A percentile compares a stretch with the other conserved stretches of the same genome.
Evolutionary conservation across 2,113 vertebrate genomes (phyloP).

Genomic region (Caranx melampygus): DNA sequence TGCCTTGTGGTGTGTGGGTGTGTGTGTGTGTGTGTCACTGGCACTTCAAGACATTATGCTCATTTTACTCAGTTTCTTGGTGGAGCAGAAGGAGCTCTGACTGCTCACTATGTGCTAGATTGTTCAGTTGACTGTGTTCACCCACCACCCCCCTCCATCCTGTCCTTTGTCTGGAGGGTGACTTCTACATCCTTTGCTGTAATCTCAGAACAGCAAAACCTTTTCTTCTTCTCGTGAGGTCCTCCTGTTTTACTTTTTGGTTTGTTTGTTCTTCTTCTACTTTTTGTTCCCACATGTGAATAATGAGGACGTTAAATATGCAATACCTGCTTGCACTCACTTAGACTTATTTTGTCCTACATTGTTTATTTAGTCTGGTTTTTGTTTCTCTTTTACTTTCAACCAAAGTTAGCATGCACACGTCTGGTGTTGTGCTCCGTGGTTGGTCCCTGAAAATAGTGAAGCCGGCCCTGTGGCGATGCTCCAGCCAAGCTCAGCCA

Average conservation of each 20-base stretch:
- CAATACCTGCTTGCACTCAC: constrained; percentile 97
- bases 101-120: constrained; percentile 6
- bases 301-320: constrained; percentile 86
- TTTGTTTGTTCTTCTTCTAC: constrained; percentile 8
- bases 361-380: constrained; percentile 71
- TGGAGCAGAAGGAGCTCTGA: neutral
- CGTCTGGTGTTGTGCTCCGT: constrained; percentile 86
- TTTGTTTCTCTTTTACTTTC: constrained; percentile 82
- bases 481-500: constrained; percentile 49
- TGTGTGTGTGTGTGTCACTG: neutral
- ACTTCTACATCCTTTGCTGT: constrained; percentile 91
- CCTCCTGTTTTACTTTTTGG: constrained; percentile 57
- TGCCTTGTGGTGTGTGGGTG: no score
- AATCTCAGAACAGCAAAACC: constrained; percentile 80
- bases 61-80: constrained; percentile 26
- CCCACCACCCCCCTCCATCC: constrained; percentile 74
- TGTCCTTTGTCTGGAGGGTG: constrained; percentile 81
- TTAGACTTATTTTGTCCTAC: constrained; percentile 85
- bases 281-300: constrained; percentile 88
- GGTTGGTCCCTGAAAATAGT: constrained; percentile 81
- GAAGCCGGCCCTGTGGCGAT: constrained; percentile 36
- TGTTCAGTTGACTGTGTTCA: neutral
- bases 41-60: constrained; percentile 6
- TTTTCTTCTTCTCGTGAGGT: constrained; percentile 69
- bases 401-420: constrained; percentile 93